Evolutionary conservation across 1,140 invertebrate genomes (phyloP).

Genomic region (Leptinotarsa defecta): DNA sequence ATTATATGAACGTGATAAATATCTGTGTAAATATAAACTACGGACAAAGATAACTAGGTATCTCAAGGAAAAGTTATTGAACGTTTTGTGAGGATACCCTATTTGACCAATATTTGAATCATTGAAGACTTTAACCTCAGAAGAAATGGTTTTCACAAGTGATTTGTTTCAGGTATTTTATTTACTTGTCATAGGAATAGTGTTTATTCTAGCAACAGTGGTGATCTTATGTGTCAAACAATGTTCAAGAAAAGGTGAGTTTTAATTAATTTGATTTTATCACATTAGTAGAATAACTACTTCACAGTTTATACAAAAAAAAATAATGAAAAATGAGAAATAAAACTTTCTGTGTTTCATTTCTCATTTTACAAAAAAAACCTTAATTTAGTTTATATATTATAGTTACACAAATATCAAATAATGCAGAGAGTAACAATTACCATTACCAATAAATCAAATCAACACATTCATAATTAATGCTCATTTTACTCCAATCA

Average conservation of each 20-base stretch:
- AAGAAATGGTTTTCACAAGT: slow-evolving; percentile 18
- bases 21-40: no score
- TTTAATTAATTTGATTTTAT: neutral
- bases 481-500: neutral
- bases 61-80: slow-evolving; percentile 19
- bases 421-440: neutral
- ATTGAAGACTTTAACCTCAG: slow-evolving; percentile 28
- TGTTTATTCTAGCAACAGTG: neutral
- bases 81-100: slow-evolving; percentile 7
- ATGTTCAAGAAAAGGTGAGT: slow-evolving; percentile 23
- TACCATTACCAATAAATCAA: neutral
- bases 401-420: neutral
- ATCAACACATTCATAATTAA: neutral
- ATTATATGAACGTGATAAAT: slow-evolving; percentile 7
- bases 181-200: slow-evolving; percentile 12
- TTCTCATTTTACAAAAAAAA: neutral
- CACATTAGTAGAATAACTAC: neutral
- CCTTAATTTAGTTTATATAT: no score
- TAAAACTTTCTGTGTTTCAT: neutral
- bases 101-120: neutral
- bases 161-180: slow-evolving; percentile 20
- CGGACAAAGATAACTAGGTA: neutral
- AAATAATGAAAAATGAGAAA: no score
- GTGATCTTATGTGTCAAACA: slow-evolving; percentile 10
- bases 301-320: neutral